Evolutionary conservation across 2,797 vertebrate species (phyloP).

Genomic region (Chaetophractus vellerosus): DNA sequence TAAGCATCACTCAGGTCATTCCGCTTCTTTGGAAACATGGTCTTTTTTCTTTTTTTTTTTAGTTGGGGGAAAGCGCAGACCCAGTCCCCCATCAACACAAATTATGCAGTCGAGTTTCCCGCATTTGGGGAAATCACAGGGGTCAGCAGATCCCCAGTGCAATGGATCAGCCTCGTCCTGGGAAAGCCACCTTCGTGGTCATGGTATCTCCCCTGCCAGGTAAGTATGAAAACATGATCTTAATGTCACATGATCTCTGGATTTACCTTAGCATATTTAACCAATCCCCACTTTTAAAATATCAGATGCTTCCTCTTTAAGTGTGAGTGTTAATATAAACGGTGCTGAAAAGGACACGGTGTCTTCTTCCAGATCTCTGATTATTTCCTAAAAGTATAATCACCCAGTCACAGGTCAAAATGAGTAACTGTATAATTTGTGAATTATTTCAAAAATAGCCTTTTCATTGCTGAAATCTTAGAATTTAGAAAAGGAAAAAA

Average conservation of each 20-base stretch:
- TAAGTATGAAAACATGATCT: slow-evolving; percentile 60
- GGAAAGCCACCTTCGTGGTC: no score
- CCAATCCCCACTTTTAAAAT: not conserved
- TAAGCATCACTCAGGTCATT: not conserved
- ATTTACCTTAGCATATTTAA: slow-evolving; percentile 29
- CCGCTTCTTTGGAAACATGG: slow-evolving; percentile 51
- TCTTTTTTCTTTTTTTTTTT: no score
- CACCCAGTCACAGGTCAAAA: slow-evolving; percentile 1
- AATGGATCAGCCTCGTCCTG: no score
- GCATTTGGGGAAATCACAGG: no score
- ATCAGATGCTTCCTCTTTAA: not conserved
- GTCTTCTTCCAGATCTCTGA: slow-evolving; percentile 12
- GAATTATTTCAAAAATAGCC: slow-evolving; percentile 10
- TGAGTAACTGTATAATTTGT: not conserved
- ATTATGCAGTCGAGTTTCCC: no score
- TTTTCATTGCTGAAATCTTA: slow-evolving; percentile 43
- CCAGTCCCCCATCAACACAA: no score
- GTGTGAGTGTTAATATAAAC: not conserved
- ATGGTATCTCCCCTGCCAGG: no score
- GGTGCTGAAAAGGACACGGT: not conserved
- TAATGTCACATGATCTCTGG: not conserved
- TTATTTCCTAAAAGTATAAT: slow-evolving; percentile 57
- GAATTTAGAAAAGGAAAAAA: slow-evolving; percentile 37
- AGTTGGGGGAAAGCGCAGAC: no score
- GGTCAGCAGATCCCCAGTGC: no score